A percentile compares a stretch with the other conserved stretches of the same genome.
Conservation (phyloP, 2,888 invertebrate species). For the Sphaerophoria taeniata region DNA sequence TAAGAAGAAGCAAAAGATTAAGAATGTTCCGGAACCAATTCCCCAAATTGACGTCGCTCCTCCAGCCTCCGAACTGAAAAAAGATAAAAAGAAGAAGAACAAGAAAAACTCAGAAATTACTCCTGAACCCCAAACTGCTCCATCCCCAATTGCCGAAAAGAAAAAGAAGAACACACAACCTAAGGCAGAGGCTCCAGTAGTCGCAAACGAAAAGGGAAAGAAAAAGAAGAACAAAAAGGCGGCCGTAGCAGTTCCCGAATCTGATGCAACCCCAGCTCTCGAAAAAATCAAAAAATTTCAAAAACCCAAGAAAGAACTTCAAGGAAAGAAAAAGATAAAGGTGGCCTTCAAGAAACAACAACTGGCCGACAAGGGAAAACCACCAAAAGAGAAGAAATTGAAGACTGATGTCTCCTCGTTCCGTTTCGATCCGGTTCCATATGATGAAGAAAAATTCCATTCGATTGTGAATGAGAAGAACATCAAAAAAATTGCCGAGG, state of each 20-base stretch:
- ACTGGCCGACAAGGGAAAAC: neutral
- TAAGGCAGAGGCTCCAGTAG: neutral
- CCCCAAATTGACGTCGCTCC: too few relatives aligned
- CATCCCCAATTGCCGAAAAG: neutral
- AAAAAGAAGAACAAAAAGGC: conserved; percentile 7
- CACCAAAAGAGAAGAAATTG: conserved; percentile 3
- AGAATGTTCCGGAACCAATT: too few relatives aligned
- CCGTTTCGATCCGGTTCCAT: conserved; percentile 76
- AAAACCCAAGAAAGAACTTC: neutral
- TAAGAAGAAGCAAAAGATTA: too few relatives aligned
- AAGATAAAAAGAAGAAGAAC: too few relatives aligned
- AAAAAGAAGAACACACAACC: conserved; percentile 27
- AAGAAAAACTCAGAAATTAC: too few relatives aligned
- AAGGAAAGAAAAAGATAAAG: conserved; percentile 35
- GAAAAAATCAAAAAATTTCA: conserved; percentile 8
- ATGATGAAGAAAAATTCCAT: conserved; percentile 78
- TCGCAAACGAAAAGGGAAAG: neutral
- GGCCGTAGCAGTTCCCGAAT: neutral
- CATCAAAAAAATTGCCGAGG: conserved; percentile 78
- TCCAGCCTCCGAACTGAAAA: too few relatives aligned
- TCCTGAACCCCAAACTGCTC: too few relatives aligned
- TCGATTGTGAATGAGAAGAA: conserved; percentile 77
- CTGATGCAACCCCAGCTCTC: neutral
- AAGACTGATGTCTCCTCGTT: neutral
- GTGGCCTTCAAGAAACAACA: conserved; percentile 28